Conservation (phyloP, 2,888 invertebrate genomes). For the Rhagophthalmus giganteus region DNA sequence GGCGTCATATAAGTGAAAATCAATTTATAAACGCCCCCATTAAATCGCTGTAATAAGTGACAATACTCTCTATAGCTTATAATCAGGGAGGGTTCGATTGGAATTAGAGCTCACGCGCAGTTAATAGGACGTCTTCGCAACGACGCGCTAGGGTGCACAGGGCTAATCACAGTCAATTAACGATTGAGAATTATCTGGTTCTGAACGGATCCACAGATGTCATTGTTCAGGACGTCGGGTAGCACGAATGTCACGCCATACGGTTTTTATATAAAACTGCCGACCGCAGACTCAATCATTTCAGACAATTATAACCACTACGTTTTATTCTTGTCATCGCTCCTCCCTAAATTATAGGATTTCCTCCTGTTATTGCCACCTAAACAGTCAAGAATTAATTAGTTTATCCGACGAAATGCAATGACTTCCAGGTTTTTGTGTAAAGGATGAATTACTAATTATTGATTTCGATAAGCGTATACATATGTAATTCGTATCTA, state of each 20-base stretch:
- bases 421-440: too few species aligned
- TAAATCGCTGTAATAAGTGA: constrained; percentile 47
- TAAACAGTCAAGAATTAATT: constrained; percentile 7
- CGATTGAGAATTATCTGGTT: constrained; percentile 47
- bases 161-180: constrained; percentile 51
- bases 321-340: constrained; percentile 27
- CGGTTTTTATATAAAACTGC: constrained; percentile 44
- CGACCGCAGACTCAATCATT: constrained; percentile 43
- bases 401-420: neutral
- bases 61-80: constrained; percentile 43
- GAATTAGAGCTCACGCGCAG: constrained; percentile 32
- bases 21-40: constrained; percentile 47
- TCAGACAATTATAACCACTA: constrained; percentile 36
- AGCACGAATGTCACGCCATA: constrained; percentile 38
- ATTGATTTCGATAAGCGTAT: too few species aligned
- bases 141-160: constrained; percentile 39
- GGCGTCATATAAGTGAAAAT: constrained; percentile 45
- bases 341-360: constrained; percentile 18
- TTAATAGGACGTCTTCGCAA: constrained; percentile 41
- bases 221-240: constrained; percentile 40
- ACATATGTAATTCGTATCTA: too few species aligned
- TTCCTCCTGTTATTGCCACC: constrained; percentile 9
- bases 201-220: constrained; percentile 46
- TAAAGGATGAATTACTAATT: too few species aligned
- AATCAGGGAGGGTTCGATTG: constrained; percentile 31